Evolutionary conservation across 2,888 invertebrate genomes (phyloP).

Genomic region (Eulithis prunata): DNA sequence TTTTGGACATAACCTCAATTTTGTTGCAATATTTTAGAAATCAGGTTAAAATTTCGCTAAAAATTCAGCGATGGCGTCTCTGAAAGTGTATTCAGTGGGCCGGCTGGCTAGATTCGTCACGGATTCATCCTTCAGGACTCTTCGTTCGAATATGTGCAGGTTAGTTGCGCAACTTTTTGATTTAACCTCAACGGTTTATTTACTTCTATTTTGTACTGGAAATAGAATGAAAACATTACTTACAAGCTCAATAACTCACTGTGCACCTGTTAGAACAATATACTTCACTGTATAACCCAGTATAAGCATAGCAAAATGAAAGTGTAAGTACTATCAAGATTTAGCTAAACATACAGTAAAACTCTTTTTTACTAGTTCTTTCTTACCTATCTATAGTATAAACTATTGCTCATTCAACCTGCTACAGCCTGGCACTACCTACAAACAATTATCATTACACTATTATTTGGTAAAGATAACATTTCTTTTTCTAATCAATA

Average conservation of each 20-base stretch:
- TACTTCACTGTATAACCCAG: background rate
- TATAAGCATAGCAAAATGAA: background rate
- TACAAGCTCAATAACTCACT: background rate
- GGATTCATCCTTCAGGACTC: conserved; percentile 73
- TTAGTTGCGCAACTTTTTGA: conserved; percentile 74
- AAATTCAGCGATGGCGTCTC: conserved; percentile 72
- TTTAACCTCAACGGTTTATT: conserved; percentile 49
- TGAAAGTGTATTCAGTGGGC: conserved; percentile 77
- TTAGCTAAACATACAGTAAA: background rate
- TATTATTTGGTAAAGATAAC: too few species aligned
- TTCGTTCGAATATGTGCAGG: conserved; percentile 75
- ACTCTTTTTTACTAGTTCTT: too few species aligned
- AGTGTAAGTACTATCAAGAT: background rate
- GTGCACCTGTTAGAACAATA: background rate
- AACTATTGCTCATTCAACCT: too few species aligned
- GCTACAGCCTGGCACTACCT: too few species aligned
- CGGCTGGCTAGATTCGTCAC: conserved; percentile 77
- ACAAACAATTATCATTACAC: too few species aligned
- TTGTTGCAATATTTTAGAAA: conserved; percentile 30
- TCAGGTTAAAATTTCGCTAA: conserved; percentile 19
- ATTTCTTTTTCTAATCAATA: background rate
- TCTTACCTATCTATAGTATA: too few species aligned
- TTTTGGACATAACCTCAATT: conserved; percentile 57
- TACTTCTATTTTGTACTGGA: conserved; percentile 4
- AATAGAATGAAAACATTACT: background rate